Base-by-base conservation (phyloP, 2,888 invertebrate genomes). In the Colostygia pectinataria region DNA sequence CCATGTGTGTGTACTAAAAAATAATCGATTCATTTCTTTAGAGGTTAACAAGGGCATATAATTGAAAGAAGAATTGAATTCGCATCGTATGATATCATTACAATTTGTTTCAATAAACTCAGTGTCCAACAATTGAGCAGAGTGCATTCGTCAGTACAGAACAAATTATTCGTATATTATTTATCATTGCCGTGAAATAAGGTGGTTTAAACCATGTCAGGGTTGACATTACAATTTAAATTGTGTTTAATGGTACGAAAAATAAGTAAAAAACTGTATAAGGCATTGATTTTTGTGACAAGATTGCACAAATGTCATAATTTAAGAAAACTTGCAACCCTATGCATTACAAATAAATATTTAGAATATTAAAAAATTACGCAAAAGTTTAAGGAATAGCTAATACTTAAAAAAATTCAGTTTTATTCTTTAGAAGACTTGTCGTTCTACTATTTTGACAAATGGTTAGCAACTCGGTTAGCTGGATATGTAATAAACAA, bases 81-180 rank as follows among this genome's bases (percentile, higher is more conserved):
- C 41, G 41, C 50, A 57, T 46, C 20, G 42, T 27, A 47, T 55
- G 57, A 60, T 57, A 55, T 56, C 57, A 60, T 56, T 54, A 46
- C 43, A 48, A 55, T 52, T 57, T 60, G 57, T 54, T 53, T 56
- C 48, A 57, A 52, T 57, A 52, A 60, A 52, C 40, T 32, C 12
- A 13, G 23, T 41, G 31, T 39, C 47, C 32, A 41, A 53, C 55
- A 55, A 59, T 53, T 53, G 53, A 45, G 14, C 15, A 4, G 20
- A 47, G 23, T 55, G 54, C 52, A 53, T 14, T 43, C 27, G 34
- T 45, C 23, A 12, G 13, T 31, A 33, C n/a, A n/a, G 37, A 43
- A 43, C 28, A 38, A 46, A 48, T 36, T 36, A 47, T 48, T 48
- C 33, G 42, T 34, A 49, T n/a, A n/a, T n/a, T n/a, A n/a, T 46